phyloP scores from a whole-genome alignment of 30 jellyfish, hydroid and myxozoan genomes.

The Nemopilema nomurai region DNA sequence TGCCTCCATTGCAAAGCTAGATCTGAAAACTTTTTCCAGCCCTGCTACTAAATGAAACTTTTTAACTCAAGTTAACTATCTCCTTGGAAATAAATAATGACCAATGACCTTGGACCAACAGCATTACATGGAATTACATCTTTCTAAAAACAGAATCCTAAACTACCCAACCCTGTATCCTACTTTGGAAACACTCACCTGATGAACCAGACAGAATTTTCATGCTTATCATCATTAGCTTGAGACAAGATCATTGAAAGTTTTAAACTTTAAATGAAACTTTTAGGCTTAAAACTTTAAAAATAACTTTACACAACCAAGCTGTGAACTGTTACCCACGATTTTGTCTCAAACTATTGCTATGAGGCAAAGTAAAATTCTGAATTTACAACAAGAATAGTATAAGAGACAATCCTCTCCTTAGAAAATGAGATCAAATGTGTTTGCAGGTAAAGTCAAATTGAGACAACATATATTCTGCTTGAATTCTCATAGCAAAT shows the following conservation, averaged over 20 bases:
- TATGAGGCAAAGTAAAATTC: constrained; percentile 16
- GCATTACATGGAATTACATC: no score
- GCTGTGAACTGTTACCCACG: constrained; percentile 75
- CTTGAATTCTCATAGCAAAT: constrained; percentile 32
- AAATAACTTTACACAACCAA: not conserved
- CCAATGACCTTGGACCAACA: no score
- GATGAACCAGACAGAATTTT: not conserved
- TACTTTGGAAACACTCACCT: not conserved
- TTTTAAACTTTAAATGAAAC: not conserved
- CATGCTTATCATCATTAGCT: not conserved
- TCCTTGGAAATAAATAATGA: no score
- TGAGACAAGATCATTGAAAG: not conserved
- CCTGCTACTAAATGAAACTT: no score
- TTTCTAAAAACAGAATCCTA: no score
- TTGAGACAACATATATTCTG: constrained; percentile 1
- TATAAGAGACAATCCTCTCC: no score
- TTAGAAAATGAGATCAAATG: not conserved
- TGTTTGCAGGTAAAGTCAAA: constrained; percentile 15
- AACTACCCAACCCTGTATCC: no score
- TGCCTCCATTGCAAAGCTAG: no score
- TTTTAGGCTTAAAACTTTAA: not conserved
- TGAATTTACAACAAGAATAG: not conserved
- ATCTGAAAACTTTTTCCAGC: no score
- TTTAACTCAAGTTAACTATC: no score
- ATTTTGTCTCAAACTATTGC: constrained; percentile 40